Evolutionary conservation across 2,113 vertebrate genomes (phyloP).

Genomic region (Seriola quinqueradiata): DNA sequence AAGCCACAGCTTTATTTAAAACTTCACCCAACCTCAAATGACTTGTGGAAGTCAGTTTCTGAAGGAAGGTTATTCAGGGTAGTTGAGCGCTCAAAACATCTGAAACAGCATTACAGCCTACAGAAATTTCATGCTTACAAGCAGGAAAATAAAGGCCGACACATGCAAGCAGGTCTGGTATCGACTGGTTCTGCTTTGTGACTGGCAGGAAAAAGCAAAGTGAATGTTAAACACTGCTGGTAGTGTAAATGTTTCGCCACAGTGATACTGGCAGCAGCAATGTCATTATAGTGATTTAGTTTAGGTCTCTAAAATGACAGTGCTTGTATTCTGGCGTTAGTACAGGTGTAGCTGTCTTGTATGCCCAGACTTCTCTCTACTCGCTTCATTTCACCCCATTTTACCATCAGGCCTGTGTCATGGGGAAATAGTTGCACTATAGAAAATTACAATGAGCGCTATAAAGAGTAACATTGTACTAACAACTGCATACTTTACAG

Average conservation of each 20-base stretch:
- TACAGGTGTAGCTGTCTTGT: constrained; percentile 59
- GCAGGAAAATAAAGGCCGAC: constrained; percentile 34
- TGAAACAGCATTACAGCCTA: constrained; percentile 32
- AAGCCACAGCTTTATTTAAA: constrained; percentile 75
- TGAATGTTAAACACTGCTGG: constrained; percentile 40
- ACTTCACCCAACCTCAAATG: constrained; percentile 57
- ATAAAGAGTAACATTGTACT: constrained; percentile 4
- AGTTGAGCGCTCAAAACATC: constrained; percentile 44
- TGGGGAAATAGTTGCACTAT: constrained; percentile 33
- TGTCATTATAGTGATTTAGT: constrained; percentile 40
- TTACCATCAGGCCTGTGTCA: constrained; percentile 37
- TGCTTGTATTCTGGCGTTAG: constrained; percentile 39
- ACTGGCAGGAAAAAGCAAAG: constrained; percentile 27
- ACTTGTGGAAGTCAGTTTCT: constrained; percentile 50
- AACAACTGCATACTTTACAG: constrained; percentile 8
- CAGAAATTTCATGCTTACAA: constrained; percentile 44
- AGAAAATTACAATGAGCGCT: constrained; percentile 40
- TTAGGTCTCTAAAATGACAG: constrained; percentile 42
- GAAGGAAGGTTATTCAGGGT: constrained; percentile 61
- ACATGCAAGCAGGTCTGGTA: constrained; percentile 13
- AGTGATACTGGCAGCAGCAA: constrained; percentile 39
- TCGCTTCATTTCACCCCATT: constrained; percentile 60
- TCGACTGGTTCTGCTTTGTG: constrained; percentile 32
- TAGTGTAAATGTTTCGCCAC: constrained; percentile 23
- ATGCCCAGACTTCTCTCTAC: constrained; percentile 34